Conservation (phyloP, 2,797 vertebrate species). For the Acanthis flammea region DNA sequence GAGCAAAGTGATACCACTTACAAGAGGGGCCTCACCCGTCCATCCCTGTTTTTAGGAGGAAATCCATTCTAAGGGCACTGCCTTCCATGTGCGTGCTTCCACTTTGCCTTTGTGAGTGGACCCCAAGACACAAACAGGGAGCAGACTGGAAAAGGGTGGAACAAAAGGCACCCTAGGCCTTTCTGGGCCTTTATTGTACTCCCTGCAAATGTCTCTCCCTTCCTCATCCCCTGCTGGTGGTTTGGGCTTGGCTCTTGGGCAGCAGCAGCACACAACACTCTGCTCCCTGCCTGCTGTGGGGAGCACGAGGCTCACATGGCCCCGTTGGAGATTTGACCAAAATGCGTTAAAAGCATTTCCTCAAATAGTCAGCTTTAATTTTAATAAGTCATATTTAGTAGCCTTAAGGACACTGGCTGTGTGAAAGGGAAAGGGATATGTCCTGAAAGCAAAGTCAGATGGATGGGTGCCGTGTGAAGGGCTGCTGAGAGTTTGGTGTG, state of each 20-base stretch:
- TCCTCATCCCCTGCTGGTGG: not conserved
- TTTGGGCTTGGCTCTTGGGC: not conserved
- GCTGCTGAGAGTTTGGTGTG: not conserved
- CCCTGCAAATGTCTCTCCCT: not conserved
- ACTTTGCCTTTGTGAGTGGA: not conserved
- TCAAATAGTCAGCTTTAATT: not conserved
- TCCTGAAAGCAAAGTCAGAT: not conserved
- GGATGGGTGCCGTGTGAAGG: not conserved
- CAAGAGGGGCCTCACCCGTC: not conserved
- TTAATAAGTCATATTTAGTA: not conserved
- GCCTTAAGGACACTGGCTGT: not conserved
- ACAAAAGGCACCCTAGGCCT: not conserved
- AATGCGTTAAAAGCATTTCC: not conserved
- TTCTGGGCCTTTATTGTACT: rapidly evolving
- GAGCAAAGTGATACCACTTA: not conserved
- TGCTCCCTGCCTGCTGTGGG: not conserved
- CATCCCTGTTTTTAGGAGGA: not conserved
- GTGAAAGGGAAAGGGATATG: not conserved
- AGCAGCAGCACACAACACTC: not conserved
- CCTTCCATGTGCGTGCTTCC: rapidly evolving
- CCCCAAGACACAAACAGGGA: not conserved
- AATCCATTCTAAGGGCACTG: not conserved
- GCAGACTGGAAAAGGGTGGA: not conserved
- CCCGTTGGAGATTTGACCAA: not conserved
- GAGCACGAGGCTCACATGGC: rapidly evolving